Percentiles rank a stretch among this genome's conserved stretches.
Conservation (phyloP, 2,113 vertebrate genomes). For the Mixornis gularis region DNA sequence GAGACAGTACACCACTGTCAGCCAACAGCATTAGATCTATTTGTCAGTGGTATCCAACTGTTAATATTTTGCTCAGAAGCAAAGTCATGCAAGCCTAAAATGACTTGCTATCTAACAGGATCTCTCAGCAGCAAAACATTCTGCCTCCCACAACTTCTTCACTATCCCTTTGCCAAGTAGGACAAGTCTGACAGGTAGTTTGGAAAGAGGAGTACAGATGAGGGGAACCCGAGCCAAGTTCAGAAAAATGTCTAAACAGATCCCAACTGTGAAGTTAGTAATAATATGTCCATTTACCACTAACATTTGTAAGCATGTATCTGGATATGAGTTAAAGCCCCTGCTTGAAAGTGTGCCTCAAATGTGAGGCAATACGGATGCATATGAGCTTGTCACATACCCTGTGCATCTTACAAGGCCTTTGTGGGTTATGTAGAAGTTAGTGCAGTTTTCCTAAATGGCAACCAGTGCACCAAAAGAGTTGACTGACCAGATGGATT, state of each 20-base stretch:
- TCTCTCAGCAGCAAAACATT: background rate
- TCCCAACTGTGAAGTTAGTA: background rate
- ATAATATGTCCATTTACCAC: background rate
- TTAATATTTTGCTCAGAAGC: background rate
- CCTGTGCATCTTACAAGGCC: background rate
- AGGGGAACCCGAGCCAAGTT: background rate
- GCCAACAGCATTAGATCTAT: background rate
- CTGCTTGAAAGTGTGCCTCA: background rate
- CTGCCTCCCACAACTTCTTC: background rate
- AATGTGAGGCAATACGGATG: background rate
- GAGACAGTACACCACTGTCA: background rate
- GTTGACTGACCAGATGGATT: background rate
- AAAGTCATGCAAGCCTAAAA: background rate
- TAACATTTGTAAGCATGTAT: background rate
- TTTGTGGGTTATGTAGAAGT: background rate
- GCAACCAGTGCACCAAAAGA: background rate
- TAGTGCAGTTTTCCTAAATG: background rate
- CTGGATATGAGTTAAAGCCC: background rate
- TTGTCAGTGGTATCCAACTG: background rate
- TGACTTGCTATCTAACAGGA: background rate
- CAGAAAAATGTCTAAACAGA: background rate
- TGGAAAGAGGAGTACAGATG: background rate
- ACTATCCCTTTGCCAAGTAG: background rate
- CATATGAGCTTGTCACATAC: accelerated
- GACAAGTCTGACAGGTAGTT: background rate